phyloP scores from a whole-genome alignment of 2,888 invertebrate genomes.

The Eupithecia vulgata region DNA sequence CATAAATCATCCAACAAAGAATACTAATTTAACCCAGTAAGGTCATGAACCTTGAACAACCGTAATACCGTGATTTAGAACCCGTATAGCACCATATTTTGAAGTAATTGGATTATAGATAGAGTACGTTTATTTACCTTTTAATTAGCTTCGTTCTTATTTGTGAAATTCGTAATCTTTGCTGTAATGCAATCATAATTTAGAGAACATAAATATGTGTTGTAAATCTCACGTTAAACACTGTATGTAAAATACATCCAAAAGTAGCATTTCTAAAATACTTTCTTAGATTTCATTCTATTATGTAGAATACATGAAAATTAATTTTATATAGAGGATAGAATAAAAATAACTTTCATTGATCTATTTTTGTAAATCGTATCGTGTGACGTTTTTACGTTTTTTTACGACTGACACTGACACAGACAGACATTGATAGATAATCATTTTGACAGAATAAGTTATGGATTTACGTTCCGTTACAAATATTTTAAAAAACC shows the following conservation, averaged over 20 bases:
- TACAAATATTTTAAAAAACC: conserved; percentile 52
- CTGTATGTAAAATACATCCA: conserved; percentile 54
- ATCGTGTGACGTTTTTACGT: conserved; percentile 54
- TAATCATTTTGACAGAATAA: background rate
- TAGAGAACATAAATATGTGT: conserved; percentile 57
- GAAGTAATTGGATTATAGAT: conserved; percentile 24
- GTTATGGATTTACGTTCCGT: background rate
- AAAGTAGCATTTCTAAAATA: conserved; percentile 51
- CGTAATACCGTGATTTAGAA: conserved; percentile 42
- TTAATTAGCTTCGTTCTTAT: conserved; percentile 69
- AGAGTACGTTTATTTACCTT: conserved; percentile 65
- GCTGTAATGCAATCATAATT: conserved; percentile 80
- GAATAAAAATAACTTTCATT: conserved; percentile 81
- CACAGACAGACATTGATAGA: background rate
- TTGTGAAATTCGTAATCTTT: conserved; percentile 72
- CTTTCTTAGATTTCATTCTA: conserved; percentile 58
- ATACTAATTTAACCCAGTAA: conserved; percentile 59
- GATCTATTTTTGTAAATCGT: conserved; percentile 73
- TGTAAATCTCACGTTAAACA: conserved; percentile 56
- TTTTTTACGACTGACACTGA: conserved; percentile 25
- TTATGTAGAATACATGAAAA: conserved; percentile 52
- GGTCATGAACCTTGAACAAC: conserved; percentile 68
- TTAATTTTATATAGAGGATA: conserved; percentile 48
- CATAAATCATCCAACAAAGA: conserved; percentile 48
- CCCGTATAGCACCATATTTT: conserved; percentile 33